A percentile compares a stretch with the other conserved stretches of the same genome.
Conservation (phyloP, 2,113 vertebrate species). For the Cyanistes caeruleus region DNA sequence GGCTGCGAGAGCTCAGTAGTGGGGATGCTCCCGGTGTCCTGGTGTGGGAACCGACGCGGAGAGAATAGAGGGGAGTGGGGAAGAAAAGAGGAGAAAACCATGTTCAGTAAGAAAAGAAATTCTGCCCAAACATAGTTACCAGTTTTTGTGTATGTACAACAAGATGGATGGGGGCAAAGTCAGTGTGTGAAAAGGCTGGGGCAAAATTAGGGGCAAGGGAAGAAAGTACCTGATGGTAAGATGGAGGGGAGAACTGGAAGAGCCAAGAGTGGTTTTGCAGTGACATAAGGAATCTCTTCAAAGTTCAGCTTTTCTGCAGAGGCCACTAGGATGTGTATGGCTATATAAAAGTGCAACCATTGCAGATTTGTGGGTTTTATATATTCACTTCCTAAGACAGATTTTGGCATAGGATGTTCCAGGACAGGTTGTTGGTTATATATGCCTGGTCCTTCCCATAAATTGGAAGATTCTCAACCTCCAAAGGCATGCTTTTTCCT, state of each 20-base stretch:
- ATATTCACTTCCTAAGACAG: not conserved
- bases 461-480: not conserved
- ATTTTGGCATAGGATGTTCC: not conserved
- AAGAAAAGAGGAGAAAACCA: not conserved
- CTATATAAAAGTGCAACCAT: not conserved
- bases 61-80: not conserved
- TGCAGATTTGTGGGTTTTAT: not conserved
- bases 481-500: not conserved
- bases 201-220: not conserved
- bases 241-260: not conserved
- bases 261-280: not conserved
- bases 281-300: not conserved
- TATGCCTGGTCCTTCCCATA: not conserved
- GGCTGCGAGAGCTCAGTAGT: not conserved
- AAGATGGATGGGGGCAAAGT: not conserved
- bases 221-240: not conserved
- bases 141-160: not conserved
- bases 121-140: not conserved
- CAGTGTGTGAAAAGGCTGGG: not conserved
- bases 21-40: slow-evolving; percentile 6
- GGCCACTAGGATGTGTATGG: not conserved
- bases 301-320: not conserved
- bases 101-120: not conserved
- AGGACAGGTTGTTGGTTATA: not conserved
- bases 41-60: not conserved